Evolutionary conservation across 2,888 invertebrate genomes (phyloP).

Genomic region (Pyrrhosoma nymphula): DNA sequence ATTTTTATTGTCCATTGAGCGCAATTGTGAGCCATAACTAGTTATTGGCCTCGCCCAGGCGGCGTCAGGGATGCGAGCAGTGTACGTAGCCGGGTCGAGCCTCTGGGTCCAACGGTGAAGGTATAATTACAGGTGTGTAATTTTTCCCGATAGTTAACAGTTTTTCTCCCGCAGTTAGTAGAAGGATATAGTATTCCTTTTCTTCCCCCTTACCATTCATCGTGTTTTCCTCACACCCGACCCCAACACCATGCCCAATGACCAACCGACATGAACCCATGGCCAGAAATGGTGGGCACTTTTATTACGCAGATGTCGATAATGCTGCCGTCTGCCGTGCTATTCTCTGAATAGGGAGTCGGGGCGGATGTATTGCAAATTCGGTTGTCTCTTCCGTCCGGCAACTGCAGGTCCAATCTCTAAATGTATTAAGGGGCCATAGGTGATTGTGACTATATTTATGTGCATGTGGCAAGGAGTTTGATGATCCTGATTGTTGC

Average conservation of each 20-base stretch:
- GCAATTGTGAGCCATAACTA: background rate
- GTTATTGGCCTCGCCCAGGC: background rate
- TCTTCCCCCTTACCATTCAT: background rate
- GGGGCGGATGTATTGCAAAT: background rate
- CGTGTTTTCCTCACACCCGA: background rate
- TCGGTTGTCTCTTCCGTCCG: background rate
- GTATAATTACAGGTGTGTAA: background rate
- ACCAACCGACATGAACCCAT: background rate
- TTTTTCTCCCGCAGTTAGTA: background rate
- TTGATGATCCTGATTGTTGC: background rate
- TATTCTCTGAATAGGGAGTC: background rate
- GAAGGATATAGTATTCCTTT: background rate
- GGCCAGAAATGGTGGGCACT: background rate
- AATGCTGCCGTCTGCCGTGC: constrained; percentile 21
- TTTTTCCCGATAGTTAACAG: background rate
- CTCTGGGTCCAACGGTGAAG: background rate
- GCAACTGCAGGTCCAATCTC: background rate
- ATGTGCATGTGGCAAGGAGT: background rate
- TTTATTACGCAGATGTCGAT: constrained; percentile 48
- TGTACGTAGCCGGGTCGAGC: background rate
- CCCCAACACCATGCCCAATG: background rate
- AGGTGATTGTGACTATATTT: background rate
- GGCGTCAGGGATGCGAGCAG: background rate
- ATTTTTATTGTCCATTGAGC: background rate
- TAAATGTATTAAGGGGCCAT: background rate